phyloP scores from a whole-genome alignment of 2,113 vertebrate species.

The Holacanthus passer region DNA sequence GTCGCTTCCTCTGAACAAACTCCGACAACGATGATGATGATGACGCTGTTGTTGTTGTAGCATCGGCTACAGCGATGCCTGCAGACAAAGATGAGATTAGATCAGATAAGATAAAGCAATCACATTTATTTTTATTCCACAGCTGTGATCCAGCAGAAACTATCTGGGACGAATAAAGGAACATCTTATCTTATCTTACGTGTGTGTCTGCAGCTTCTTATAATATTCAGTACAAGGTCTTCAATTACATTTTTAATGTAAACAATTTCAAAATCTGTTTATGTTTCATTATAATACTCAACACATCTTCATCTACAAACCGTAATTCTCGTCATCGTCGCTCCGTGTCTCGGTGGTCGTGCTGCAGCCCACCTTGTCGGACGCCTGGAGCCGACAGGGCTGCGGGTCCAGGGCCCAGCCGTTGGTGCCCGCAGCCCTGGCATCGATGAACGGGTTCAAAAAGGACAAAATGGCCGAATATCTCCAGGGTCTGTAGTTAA shows the following conservation, averaged over 20 bases:
- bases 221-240: too few relatives aligned
- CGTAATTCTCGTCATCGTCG: constrained; percentile 56
- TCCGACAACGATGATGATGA: constrained; percentile 26
- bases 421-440: constrained; percentile 49
- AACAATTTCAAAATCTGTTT: too few relatives aligned
- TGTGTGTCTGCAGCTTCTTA: too few relatives aligned
- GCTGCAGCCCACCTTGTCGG: constrained; percentile 53
- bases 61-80: constrained; percentile 46
- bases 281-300: too few relatives aligned
- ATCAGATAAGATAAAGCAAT: not conserved
- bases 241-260: too few relatives aligned
- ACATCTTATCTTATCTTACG: too few relatives aligned
- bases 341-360: constrained; percentile 45
- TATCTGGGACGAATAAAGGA: too few relatives aligned
- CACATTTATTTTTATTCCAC: not conserved
- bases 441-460: constrained; percentile 59
- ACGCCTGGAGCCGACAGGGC: not conserved
- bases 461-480: constrained; percentile 60
- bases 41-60: constrained; percentile 16
- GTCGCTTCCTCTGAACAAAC: constrained; percentile 33
- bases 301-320: not conserved
- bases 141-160: not conserved
- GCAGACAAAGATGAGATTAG: not conserved
- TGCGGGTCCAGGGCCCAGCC: constrained; percentile 59
- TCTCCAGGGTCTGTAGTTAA: constrained; percentile 64